These are phyloP conservation scores for Drosophila kokeensis DNA, from an alignment of 2,888 invertebrate genomes.

Conservation along the genomic window DNA sequence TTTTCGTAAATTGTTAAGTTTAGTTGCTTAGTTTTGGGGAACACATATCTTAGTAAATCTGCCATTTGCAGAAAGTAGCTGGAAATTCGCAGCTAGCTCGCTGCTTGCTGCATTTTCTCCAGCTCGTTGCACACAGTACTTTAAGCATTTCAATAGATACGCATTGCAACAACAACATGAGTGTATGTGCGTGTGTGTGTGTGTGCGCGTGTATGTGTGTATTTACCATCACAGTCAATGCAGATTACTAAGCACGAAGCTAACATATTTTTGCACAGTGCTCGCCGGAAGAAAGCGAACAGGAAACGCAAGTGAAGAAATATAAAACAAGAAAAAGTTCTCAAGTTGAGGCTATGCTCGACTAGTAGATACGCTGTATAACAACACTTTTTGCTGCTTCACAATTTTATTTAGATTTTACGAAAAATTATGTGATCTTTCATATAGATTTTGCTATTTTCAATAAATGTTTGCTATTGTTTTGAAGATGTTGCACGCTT, in stretches of 20 bases:
- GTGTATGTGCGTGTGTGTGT: neutral
- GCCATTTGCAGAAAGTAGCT: constrained; percentile 44
- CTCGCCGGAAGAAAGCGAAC: constrained; percentile 33
- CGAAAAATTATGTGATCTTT: neutral
- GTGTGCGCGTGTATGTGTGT: constrained; percentile 17
- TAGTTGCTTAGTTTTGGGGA: constrained; percentile 30
- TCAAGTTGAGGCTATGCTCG: neutral
- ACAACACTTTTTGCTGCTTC: neutral
- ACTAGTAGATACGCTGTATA: neutral
- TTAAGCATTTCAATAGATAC: constrained; percentile 43
- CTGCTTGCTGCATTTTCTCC: constrained; percentile 9
- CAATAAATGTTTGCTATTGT: neutral
- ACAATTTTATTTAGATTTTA: neutral
- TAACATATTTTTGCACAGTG: constrained; percentile 68
- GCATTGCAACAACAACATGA: constrained; percentile 50
- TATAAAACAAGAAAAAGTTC: constrained; percentile 1
- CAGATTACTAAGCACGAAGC: constrained; percentile 76
- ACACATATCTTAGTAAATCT: constrained; percentile 30
- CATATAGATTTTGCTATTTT: neutral
- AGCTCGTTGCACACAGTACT: constrained; percentile 28
- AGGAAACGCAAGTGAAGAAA: constrained; percentile 61
- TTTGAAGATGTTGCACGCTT: no score
- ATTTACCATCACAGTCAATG: constrained; percentile 34
- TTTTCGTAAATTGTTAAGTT: constrained; percentile 48
- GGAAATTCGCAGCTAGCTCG: constrained; percentile 39